These are phyloP conservation scores for Rhynchopsitta pachyrhyncha DNA, from an alignment of 2,113 vertebrate species.

Conservation along the genomic window DNA sequence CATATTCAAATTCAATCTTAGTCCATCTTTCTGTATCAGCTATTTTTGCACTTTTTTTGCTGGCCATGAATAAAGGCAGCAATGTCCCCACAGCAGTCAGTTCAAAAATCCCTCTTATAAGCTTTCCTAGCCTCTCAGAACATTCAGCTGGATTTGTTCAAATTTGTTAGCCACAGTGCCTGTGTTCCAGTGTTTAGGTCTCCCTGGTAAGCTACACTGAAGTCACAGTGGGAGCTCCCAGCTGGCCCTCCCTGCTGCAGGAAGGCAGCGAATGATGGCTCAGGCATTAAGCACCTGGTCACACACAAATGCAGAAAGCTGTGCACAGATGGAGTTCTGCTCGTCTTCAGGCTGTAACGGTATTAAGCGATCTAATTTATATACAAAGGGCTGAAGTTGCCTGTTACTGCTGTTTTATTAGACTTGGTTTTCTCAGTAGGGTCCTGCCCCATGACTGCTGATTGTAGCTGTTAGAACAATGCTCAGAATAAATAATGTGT, in stretches of 20 bases:
- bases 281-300: background rate
- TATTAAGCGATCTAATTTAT: slow-evolving; percentile 8
- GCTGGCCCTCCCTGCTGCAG: background rate
- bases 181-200: background rate
- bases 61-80: background rate
- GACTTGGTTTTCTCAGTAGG: slow-evolving; percentile 43
- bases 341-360: background rate
- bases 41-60: background rate
- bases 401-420: slow-evolving; percentile 51
- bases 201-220: background rate
- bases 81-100: background rate
- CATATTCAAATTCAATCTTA: background rate
- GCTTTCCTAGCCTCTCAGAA: background rate
- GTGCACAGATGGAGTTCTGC: slow-evolving; percentile 21
- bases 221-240: background rate
- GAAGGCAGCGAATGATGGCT: background rate
- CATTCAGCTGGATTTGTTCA: background rate
- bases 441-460: slow-evolving; percentile 15
- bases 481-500: slow-evolving; percentile 1
- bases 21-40: background rate
- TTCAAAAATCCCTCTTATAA: background rate
- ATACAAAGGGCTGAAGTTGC: background rate
- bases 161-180: background rate
- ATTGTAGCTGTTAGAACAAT: slow-evolving; percentile 4
- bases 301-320: background rate